Conservation (phyloP, 2,797 vertebrate species). For the Hafferia zeledoni region DNA sequence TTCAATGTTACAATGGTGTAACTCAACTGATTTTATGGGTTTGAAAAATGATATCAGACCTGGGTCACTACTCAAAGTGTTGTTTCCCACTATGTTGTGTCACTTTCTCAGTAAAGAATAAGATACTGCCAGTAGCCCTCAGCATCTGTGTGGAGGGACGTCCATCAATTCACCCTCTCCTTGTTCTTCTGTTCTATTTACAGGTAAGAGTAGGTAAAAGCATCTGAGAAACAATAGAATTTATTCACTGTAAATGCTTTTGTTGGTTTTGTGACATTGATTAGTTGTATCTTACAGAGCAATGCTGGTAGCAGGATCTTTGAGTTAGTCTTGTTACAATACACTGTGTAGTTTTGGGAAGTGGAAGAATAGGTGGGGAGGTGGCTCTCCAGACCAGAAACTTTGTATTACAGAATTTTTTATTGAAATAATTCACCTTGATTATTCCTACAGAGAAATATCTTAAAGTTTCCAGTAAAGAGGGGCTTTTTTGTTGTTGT, state of each 20-base stretch:
- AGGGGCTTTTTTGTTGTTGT: not conserved
- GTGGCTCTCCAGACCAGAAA: not conserved
- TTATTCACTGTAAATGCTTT: not conserved
- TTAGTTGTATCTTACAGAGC: constrained; percentile 31
- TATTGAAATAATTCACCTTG: not conserved
- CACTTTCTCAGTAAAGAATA: not conserved
- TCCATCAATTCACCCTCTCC: not conserved
- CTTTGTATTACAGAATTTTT: constrained; percentile 44
- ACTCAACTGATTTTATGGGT: not conserved
- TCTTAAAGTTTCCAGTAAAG: constrained; percentile 18
- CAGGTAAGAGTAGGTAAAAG: constrained; percentile 52
- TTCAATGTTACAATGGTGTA: not conserved
- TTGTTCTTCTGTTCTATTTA: not conserved
- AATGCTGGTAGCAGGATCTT: not conserved
- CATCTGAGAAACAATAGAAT: constrained; percentile 44
- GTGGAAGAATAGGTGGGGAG: not conserved
- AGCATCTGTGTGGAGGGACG: not conserved
- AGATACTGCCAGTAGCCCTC: not conserved
- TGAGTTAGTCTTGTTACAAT: not conserved
- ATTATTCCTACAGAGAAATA: constrained; percentile 49
- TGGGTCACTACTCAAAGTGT: not conserved
- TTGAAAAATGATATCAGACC: not conserved
- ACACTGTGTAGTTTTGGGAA: not conserved
- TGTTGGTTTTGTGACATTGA: not conserved
- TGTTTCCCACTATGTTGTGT: not conserved